A percentile compares a stretch with the other conserved stretches of the same genome.
Evolutionary conservation across 1,140 invertebrate species (phyloP).

Genomic region (Tetragnatha versicolor): DNA sequence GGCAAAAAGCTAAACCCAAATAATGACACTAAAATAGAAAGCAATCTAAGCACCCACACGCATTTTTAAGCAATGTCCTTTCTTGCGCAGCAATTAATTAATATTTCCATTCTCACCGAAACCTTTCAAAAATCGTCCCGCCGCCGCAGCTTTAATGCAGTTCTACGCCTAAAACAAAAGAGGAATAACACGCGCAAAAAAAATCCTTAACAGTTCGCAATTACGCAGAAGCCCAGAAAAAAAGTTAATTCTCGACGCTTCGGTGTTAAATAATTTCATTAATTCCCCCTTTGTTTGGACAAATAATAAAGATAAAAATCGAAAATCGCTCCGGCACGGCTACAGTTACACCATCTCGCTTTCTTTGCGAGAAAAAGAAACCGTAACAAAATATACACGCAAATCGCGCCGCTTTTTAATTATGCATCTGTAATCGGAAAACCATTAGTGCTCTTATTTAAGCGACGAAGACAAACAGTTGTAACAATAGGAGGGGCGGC

Average conservation of each 20-base stretch:
- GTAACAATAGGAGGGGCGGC: background rate
- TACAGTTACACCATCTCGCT: background rate
- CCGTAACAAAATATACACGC: conserved; percentile 14
- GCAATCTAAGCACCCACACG: no score
- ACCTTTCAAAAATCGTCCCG: no score
- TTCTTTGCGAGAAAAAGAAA: background rate
- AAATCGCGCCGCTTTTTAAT: conserved; percentile 19
- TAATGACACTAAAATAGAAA: no score
- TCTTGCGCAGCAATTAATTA: no score
- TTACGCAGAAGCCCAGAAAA: background rate
- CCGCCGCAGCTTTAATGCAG: no score
- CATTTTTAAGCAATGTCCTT: no score
- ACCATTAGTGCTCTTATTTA: conserved; percentile 21
- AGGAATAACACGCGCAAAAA: no score
- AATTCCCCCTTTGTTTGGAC: background rate
- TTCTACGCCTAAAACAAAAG: no score
- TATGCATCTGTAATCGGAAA: conserved; percentile 21
- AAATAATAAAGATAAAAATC: conserved; percentile 5
- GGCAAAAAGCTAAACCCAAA: no score
- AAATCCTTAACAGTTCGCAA: background rate
- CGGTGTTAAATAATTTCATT: conserved; percentile 19
- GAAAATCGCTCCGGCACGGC: background rate
- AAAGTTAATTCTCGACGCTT: background rate
- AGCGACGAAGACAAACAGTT: conserved; percentile 14
- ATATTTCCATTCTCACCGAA: no score